Evolutionary conservation across 2,888 invertebrate species (phyloP), one percentile per base, ranked within the genome.

Genomic region (Chironomus tentans): DNA sequence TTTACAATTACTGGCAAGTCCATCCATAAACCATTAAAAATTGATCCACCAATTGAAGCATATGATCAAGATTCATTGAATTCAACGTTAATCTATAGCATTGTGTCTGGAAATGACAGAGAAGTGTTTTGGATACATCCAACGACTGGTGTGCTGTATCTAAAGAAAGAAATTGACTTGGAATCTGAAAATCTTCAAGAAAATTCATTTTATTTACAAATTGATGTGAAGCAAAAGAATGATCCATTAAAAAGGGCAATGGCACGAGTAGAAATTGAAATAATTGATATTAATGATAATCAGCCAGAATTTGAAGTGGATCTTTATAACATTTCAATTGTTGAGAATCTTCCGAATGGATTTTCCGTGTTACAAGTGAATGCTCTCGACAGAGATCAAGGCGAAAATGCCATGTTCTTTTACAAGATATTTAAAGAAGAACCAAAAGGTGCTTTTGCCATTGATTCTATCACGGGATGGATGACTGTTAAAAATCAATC

Each of bases 301-400:
- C 84, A 92, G 22, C 94, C 94, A 0, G 91, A 93, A 79, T 95
- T 95, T 79, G 94, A 95, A 81, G 93, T 93, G 0, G 94, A 94
- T 80, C 90, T 92, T 80, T 95, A 95, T 81, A 95, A 95, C 80
- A 94, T 95, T 78, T 95, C 94, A 79, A 95, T 95, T 78, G 94
- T 95, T 65, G 95, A 95, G 82, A 95, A 95, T 82, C 85, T 95
- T 38, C 95, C 95, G 0, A 93, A 92, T 79, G 94, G 94, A 0
- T 84, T 89, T 79, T 81, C 83, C 79, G 82, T 83, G 0, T 79
- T 84, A 0, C 84, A 84, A 78, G 84, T 95, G 10, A 88, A 92
- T 80, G 94, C 94, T 0, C 85, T 88, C 0, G 94, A 95, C 81
- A 89, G 87, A 72, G 94, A 94, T 81, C 92, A 93, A 84, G 94